A percentile compares a stretch with the other conserved stretches of the same genome.
These are phyloP conservation scores for Spilogale gracilis DNA, from an alignment of 2,113 vertebrate species.

Conservation along the genomic window DNA sequence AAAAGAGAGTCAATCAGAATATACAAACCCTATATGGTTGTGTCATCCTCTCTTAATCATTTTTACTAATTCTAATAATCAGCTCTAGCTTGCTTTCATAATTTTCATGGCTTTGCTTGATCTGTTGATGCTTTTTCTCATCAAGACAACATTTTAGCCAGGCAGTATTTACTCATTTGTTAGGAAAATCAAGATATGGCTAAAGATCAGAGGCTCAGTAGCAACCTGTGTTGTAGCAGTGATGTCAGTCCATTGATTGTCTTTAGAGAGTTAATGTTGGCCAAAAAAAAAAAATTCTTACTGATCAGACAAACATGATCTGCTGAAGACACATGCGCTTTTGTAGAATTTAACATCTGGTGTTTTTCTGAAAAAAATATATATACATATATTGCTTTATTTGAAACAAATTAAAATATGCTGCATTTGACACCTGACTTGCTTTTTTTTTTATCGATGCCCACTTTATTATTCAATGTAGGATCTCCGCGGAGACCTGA, in stretches of 20 bases:
- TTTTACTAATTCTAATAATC: conserved; percentile 85
- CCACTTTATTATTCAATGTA: conserved; percentile 73
- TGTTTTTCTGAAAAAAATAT: conserved; percentile 82
- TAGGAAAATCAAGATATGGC: conserved; percentile 81
- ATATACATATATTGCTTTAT: conserved; percentile 87
- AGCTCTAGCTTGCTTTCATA: conserved; percentile 83
- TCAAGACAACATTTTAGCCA: conserved; percentile 84
- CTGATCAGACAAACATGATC: conserved; percentile 81
- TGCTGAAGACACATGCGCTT: conserved; percentile 84
- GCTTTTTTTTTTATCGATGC: conserved; percentile 78
- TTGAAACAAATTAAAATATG: conserved; percentile 85
- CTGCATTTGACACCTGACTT: conserved; percentile 83
- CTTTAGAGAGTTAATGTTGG: conserved; percentile 84
- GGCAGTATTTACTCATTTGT: conserved; percentile 84
- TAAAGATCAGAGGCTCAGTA: conserved; percentile 76
- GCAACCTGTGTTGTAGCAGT: conserved; percentile 82
- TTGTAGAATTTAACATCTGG: conserved; percentile 84
- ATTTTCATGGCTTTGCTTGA: conserved; percentile 84
- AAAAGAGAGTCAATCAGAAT: conserved; percentile 84
- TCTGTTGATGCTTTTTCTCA: conserved; percentile 83
- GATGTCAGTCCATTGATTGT: conserved; percentile 78
- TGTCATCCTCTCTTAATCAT: conserved; percentile 82
- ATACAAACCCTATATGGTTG: conserved; percentile 80
- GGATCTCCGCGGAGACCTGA: not conserved
- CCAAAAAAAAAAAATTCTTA: conserved; percentile 63